These are phyloP conservation scores for Lycorma delicatula DNA, from an alignment of 1,140 invertebrate species.

Conservation along the genomic window DNA sequence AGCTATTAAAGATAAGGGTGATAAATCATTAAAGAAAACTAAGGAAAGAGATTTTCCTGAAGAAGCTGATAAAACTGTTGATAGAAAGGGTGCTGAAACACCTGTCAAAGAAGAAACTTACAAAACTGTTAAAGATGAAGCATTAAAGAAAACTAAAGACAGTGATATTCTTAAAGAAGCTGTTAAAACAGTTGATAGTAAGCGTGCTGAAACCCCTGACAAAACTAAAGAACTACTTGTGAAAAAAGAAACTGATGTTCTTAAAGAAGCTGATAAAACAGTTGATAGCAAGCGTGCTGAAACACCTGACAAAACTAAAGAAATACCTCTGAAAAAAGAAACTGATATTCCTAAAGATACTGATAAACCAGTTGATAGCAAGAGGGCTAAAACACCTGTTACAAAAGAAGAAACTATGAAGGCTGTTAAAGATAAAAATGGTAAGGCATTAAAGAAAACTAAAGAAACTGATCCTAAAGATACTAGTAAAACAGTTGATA, in stretches of 20 bases:
- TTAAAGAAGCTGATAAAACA: no score
- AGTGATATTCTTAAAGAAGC: constrained; percentile 10
- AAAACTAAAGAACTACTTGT: no score
- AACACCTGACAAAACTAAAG: neutral
- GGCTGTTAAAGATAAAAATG: no score
- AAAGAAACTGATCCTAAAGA: constrained; percentile 13
- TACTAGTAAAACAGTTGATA: constrained; percentile 11
- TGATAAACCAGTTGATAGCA: neutral
- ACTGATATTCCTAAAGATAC: neutral
- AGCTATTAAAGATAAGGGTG: neutral
- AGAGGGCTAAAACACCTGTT: neutral
- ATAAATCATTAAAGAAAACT: neutral
- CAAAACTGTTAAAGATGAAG: neutral
- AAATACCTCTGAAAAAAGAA: neutral
- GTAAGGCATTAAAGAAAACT: neutral
- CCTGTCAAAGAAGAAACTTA: neutral
- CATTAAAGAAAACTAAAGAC: neutral
- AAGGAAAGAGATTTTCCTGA: neutral
- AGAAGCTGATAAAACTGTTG: neutral
- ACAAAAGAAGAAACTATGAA: neutral
- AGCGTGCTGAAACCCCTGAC: no score
- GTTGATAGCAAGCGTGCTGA: no score
- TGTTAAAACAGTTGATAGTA: constrained; percentile 12
- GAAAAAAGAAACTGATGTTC: no score
- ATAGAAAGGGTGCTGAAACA: neutral